Evolutionary conservation across 2,888 invertebrate species (phyloP).

Genomic region (Cephus rjabovi): DNA sequence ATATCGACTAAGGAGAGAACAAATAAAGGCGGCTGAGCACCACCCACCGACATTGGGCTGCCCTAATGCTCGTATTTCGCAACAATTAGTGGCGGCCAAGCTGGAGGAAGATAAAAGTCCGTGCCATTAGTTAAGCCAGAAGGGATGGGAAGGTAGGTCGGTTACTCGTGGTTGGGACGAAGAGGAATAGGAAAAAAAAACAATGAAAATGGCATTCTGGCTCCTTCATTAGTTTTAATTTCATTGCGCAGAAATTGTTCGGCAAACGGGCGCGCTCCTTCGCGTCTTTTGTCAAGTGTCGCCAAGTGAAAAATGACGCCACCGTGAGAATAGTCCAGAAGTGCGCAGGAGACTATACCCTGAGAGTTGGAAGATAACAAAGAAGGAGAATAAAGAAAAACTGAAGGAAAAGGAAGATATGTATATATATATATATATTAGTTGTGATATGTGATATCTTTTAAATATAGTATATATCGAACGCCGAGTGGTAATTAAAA

Average conservation of each 20-base stretch:
- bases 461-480: not conserved
- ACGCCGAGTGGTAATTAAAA: not conserved
- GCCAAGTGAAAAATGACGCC: not conserved
- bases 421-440: too few species aligned
- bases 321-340: not conserved
- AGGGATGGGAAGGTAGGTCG: not conserved
- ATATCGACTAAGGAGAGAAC: not conserved
- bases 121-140: slow-evolving; percentile 20
- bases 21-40: not conserved
- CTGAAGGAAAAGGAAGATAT: not conserved
- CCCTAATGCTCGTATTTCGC: slow-evolving; percentile 23
- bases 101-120: slow-evolving; percentile 26
- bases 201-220: not conserved
- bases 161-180: not conserved
- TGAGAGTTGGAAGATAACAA: not conserved
- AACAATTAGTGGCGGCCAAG: slow-evolving; percentile 24
- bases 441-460: not conserved
- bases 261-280: not conserved
- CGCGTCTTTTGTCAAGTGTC: not conserved
- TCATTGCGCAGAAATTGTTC: not conserved
- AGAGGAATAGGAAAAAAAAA: not conserved
- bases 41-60: not conserved
- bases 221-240: slow-evolving; percentile 6
- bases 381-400: not conserved
- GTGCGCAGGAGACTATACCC: not conserved